These are phyloP conservation scores for Gila robusta DNA, from an alignment of 2,797 vertebrate species.

Conservation along the genomic window DNA sequence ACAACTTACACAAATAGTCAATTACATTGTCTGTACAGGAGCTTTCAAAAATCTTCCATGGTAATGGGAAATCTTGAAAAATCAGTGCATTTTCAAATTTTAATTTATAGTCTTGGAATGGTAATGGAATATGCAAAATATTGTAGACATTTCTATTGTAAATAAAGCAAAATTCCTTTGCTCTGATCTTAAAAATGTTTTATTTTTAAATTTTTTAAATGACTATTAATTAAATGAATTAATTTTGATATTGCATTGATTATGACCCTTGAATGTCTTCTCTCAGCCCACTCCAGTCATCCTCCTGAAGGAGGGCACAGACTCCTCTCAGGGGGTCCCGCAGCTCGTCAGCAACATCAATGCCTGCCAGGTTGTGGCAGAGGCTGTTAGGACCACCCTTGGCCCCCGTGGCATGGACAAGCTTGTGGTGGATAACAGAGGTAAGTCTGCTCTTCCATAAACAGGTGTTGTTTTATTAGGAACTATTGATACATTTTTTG, in stretches of 20 bases:
- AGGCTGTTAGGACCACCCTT: conserved; percentile 95
- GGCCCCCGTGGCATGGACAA: conserved; percentile 99
- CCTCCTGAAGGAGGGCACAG: conserved; percentile 95
- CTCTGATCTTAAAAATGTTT: background rate
- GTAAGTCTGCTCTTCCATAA: conserved; percentile 68
- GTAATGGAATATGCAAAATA: background rate
- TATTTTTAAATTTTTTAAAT: too few relatives aligned
- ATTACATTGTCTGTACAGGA: background rate
- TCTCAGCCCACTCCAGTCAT: conserved; percentile 81
- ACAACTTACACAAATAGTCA: background rate
- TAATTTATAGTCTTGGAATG: background rate
- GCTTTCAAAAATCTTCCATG: background rate
- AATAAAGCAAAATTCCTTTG: background rate
- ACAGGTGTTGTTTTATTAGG: background rate
- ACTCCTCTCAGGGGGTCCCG: conserved; percentile 94
- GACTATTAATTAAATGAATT: too few relatives aligned
- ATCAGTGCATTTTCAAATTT: background rate
- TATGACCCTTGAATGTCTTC: background rate
- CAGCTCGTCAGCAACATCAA: conserved; percentile 98
- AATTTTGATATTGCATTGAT: background rate
- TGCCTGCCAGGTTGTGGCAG: conserved; percentile 96
- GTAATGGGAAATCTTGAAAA: background rate
- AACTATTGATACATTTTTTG: background rate
- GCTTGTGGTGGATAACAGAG: conserved; percentile 92
- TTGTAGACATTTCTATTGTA: background rate